Evolutionary conservation across 1,140 invertebrate species (phyloP).

Genomic region (Pantala flavescens): DNA sequence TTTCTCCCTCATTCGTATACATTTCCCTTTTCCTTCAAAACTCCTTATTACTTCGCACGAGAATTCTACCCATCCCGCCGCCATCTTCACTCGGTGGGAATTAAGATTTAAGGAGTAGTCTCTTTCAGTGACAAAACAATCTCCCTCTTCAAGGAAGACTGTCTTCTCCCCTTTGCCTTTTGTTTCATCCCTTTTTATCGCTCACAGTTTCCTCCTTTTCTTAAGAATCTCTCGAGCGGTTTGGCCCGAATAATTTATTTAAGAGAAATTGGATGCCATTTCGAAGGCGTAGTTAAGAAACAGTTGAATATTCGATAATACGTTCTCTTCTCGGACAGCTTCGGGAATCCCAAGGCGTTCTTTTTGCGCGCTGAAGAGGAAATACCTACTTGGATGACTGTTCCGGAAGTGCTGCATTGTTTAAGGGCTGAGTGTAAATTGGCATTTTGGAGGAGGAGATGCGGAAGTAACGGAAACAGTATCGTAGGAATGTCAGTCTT

Average conservation of each 20-base stretch:
- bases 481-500: too few relatives aligned
- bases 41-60: not conserved
- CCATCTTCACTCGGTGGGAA: not conserved
- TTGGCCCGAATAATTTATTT: not conserved
- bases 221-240: not conserved
- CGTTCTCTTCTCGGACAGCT: not conserved
- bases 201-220: not conserved
- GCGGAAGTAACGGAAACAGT: too few relatives aligned
- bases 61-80: not conserved
- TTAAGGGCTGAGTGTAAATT: too few relatives aligned
- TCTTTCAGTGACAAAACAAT: not conserved
- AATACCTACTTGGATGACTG: too few relatives aligned
- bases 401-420: too few relatives aligned
- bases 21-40: not conserved
- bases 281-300: not conserved
- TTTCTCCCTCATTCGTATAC: not conserved
- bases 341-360: too few relatives aligned
- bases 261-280: not conserved
- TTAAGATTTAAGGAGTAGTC: not conserved
- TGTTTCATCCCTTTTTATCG: not conserved
- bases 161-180: not conserved
- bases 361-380: too few relatives aligned
- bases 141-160: not conserved
- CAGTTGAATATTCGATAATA: not conserved
- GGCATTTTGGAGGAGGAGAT: too few relatives aligned